Base-by-base conservation (phyloP, 2,888 invertebrate species). In the Amblyjoppa proteus region DNA sequence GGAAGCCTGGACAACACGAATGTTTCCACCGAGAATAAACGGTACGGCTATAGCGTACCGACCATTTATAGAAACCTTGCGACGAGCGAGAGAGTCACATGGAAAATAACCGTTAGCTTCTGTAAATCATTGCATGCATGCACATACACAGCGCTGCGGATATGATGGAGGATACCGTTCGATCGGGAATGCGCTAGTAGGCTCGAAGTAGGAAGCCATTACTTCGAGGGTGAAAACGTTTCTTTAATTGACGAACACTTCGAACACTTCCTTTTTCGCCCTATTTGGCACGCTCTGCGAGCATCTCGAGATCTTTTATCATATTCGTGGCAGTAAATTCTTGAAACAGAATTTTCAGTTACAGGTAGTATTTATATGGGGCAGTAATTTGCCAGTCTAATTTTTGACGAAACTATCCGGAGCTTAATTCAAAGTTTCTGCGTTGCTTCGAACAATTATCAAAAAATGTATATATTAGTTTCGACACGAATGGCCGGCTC, bases 61-160 rank as follows among this genome's bases (percentile, higher is more conserved):
- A 71, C 49, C 45, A 49, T 58, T 70, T 70, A 34, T 51, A 16
- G 71, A 34, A 49, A 25, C n/a, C 61, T 61, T 20, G 79, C n/a
- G 70, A 70, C 61, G 31, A 56, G 13, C 58, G 38, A 56, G 34
- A 56, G 68, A 73, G 68, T 68, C 81, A 68, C 73, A 81, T 51
- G 6, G 58, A 51, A 68, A 51, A 73, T 2, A 73, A 77, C 84
- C 84, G 84, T 84, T 81, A 84, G 84, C 28, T 66, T 51, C 69
- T 68, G 28, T 38, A 38, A 41, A 64, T 69, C 9, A 25, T 51
- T 53, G 3, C 45, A 41, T 83, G 73, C 61, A 69, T 68, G 68
- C 49, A 73, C 56, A 71, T 66, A 41, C 34, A 66, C 76, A 84
- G 49, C 53, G 76, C 53, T 49, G 20, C 84, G 64, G 16, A 41